Conservation (phyloP, 2,888 invertebrate genomes). For the Drosophila neotestacea region DNA sequence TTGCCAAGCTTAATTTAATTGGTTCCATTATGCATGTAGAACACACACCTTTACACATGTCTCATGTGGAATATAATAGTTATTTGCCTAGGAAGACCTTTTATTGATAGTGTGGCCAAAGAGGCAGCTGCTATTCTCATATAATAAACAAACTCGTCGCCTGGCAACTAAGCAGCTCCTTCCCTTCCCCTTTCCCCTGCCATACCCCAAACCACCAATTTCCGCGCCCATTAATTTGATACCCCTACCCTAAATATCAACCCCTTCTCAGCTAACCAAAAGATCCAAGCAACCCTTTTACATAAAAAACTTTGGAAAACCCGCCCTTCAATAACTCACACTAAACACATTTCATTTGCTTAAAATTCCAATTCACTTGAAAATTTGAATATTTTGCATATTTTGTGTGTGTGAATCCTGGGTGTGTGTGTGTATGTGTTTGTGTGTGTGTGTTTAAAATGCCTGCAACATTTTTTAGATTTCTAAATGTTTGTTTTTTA, state of each 20-base stretch:
- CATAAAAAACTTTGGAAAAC: constrained; percentile 18
- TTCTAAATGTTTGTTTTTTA: constrained; percentile 33
- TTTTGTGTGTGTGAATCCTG: constrained; percentile 45
- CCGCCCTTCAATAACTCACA: constrained; percentile 51
- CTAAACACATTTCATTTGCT: constrained; percentile 73
- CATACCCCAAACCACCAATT: constrained; percentile 4
- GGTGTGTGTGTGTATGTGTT: constrained; percentile 13
- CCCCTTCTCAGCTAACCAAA: neutral
- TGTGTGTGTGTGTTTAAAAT: constrained; percentile 31
- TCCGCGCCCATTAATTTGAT: constrained; percentile 45
- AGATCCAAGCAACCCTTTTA: constrained; percentile 46
- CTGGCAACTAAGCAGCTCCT: constrained; percentile 56
- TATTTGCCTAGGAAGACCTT: constrained; percentile 34
- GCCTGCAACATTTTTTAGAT: constrained; percentile 64
- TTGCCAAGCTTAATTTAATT: constrained; percentile 57
- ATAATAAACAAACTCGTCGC: constrained; percentile 56
- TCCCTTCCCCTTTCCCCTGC: constrained; percentile 6
- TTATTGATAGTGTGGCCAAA: constrained; percentile 36
- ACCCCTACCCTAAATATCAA: neutral
- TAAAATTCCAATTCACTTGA: constrained; percentile 78
- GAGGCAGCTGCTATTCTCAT: constrained; percentile 22
- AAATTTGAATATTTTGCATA: constrained; percentile 80
- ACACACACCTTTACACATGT: constrained; percentile 22
- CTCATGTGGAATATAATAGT: constrained; percentile 10
- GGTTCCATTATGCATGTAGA: constrained; percentile 53